Evolutionary conservation across 2,113 vertebrate species (phyloP), one percentile per base, ranked within the genome.

Genomic region (Anas platyrhynchos): DNA sequence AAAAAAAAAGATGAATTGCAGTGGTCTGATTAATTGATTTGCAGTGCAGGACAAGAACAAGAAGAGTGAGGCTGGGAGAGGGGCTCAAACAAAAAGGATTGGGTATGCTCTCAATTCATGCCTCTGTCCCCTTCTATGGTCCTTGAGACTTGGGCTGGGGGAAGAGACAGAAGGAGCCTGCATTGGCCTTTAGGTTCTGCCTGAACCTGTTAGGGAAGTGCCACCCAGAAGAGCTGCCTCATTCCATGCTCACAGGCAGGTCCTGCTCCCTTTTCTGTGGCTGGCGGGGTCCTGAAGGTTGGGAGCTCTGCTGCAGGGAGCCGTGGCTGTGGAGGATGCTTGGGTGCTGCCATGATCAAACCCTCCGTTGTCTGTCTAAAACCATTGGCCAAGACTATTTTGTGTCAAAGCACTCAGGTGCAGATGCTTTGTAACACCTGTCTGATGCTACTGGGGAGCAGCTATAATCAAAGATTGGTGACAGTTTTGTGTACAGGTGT

Each of bases 111-210:
- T 78, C 43, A 43, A 25, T 41, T 83, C 26, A 25, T 50, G 46
- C 10, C 6, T 85, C 65, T 80, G 48, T 9, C 32, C 21, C 36
- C 75, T 79, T n/a, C 25, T 32, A 34, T 11, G 27, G 56, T 32
- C 22, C 38, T 44, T 58, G 44, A 80, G 69, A 46, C 15, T 10
- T n/a, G 23, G 56, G 32, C 26, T 56, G 10, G 2, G 2, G 22
- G 8, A 11, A 75, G 23, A 54, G 75, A 13, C 13, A 21, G 26
- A 38, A 92, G 31, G 6, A 75, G 32, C 44, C 63, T 66, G 36
- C 2, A 1, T 11, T 0, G 0, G 32, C 8, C 27, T 11, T 34
- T 7, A 5, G 16, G 11, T 29, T 80, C 55, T 86, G 27, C 13
- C 29, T 0, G 0, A 54, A 55, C 27, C 29, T 80, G n/a, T 23